Conservation (phyloP, 2,797 vertebrate genomes). For the Pantherophis alleghaniensis region DNA sequence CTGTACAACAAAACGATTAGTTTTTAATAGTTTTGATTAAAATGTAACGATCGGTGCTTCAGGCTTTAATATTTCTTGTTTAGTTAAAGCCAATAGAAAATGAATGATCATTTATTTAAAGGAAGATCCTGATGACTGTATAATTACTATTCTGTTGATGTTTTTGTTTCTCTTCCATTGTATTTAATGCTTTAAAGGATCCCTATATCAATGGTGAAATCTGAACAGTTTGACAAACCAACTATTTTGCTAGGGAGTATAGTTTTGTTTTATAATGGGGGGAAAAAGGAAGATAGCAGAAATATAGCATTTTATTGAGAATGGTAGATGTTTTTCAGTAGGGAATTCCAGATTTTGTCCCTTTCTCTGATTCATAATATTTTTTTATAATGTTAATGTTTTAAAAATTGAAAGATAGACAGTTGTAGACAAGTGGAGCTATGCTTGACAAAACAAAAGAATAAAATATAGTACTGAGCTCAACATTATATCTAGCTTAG, state of each 20-base stretch:
- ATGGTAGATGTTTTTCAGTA: neutral
- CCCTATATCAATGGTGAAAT: conserved; percentile 41
- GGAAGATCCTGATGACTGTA: conserved; percentile 49
- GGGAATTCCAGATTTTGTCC: neutral
- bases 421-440: neutral
- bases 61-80: conserved; percentile 69
- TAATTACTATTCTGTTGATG: conserved; percentile 49
- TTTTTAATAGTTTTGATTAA: conserved; percentile 76
- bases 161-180: conserved; percentile 56
- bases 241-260: conserved; percentile 53
- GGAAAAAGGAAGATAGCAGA: neutral
- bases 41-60: conserved; percentile 68
- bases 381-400: neutral
- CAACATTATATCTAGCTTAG: neutral
- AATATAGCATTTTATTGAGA: conserved; percentile 20
- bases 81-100: conserved; percentile 75
- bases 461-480: neutral
- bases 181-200: conserved; percentile 30
- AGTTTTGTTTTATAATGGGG: conserved; percentile 16
- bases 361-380: neutral
- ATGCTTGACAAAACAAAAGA: neutral
- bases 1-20: conserved; percentile 76
- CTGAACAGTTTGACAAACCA: conserved; percentile 41
- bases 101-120: conserved; percentile 70
- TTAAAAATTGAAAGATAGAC: neutral